Percentiles rank a stretch among this genome's conserved stretches.
Conservation (phyloP, 1,140 invertebrate genomes). For the Camponotus vicinus region DNA sequence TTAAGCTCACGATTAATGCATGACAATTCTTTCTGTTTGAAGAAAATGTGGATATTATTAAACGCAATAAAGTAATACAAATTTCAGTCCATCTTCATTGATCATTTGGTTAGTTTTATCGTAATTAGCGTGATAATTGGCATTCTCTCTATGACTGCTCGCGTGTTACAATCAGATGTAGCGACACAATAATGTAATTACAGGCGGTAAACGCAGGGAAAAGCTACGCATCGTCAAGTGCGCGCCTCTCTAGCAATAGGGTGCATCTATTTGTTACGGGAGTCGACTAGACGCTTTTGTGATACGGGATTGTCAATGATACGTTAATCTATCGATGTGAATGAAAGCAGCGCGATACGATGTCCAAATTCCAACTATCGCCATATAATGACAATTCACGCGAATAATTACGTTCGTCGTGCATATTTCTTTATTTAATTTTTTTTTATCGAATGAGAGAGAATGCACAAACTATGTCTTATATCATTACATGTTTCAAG, state of each 20-base stretch:
- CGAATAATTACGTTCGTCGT: not conserved
- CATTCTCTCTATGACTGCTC: not conserved
- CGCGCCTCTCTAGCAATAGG: not conserved
- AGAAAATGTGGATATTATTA: not conserved
- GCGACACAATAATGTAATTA: not conserved
- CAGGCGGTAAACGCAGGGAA: not conserved
- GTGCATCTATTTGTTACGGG: not conserved
- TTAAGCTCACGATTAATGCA: slow-evolving; percentile 7
- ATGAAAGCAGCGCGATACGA: not conserved
- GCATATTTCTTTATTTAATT: not conserved
- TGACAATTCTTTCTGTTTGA: not conserved
- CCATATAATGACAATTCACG: not conserved
- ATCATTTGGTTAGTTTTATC: not conserved
- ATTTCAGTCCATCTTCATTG: not conserved
- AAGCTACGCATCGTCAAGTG: slow-evolving; percentile 9
- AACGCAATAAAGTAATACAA: not conserved
- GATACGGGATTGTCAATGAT: not conserved
- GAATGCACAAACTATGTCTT: no score
- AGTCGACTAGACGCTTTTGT: not conserved
- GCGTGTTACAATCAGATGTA: not conserved
- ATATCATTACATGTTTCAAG: no score
- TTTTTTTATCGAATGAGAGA: no score
- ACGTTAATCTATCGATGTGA: not conserved
- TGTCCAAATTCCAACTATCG: not conserved
- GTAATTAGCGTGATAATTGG: not conserved